Evolutionary conservation across 2,888 invertebrate genomes (phyloP), one percentile per base, ranked within the genome.

Genomic region (Sminthurides aquaticus): DNA sequence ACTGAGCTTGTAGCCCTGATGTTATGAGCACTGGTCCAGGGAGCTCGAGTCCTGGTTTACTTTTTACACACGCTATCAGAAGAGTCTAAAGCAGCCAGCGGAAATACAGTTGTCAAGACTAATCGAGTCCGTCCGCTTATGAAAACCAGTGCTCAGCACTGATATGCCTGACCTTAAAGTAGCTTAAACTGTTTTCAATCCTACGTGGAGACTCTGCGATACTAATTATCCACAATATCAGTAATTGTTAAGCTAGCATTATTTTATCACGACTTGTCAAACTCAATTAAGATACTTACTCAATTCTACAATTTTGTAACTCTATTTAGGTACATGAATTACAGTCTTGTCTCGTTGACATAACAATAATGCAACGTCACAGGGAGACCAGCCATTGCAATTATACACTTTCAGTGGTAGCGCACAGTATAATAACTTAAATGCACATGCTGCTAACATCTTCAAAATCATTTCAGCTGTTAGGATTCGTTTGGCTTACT

Each of bases 261-360:
- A 34, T 61, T 52, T 60, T 60, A 61, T 61, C 61, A 61, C 61
- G 49, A 60, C 60, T 60, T 49, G 61, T 34, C 52, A 55, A 54
- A 54, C 54, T 28, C 28, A 54, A 34, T 34, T 34, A 34, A 34
- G 43, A 34, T 11, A 34, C 20, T 54, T 61, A 54, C 61, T 22
- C 43, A 34, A 43, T 59, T 43, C 25, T 26, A 24, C 43, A 24
- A 59, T 43, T 48, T 43, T 34, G 52, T 61, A 55, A 49, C 24
- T 60, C 26, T 61, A 61, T 28, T 61, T 61, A 61, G 61, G 61
- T 61, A 61, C 61, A 55, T 61, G 61, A 61, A 61, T 61, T 61
- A 61, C 61, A 61, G 61, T 61, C 61, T 61, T 61, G 61, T 61
- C 61, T 61, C 61, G 61, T 61, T 27, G 20, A 28, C 54, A 61